Conservation (phyloP, 1,140 invertebrate genomes). For the Heliothis virescens region DNA sequence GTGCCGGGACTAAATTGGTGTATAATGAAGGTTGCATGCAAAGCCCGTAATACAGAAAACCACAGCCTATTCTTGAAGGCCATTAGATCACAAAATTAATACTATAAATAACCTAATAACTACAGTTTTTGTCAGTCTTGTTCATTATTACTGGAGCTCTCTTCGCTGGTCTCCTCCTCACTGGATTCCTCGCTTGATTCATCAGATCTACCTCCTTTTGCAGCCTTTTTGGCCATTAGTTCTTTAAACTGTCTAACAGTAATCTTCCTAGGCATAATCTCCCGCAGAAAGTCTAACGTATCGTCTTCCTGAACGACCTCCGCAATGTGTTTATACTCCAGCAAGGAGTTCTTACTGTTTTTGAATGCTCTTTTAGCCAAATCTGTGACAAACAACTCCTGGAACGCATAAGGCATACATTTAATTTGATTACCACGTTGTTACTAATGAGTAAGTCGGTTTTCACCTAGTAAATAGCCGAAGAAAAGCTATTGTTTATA, state of each 20-base stretch:
- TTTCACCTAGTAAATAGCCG: neutral
- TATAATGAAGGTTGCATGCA: no score
- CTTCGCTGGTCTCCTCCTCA: constrained; percentile 73
- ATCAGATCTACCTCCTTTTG: constrained; percentile 71
- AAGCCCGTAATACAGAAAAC: no score
- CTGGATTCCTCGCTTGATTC: constrained; percentile 75
- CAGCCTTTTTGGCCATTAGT: constrained; percentile 88
- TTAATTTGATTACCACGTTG: neutral
- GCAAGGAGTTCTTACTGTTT: constrained; percentile 71
- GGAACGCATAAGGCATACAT: constrained; percentile 53
- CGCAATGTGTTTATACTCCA: constrained; percentile 91
- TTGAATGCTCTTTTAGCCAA: constrained; percentile 88
- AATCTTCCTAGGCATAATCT: constrained; percentile 91
- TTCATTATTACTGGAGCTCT: constrained; percentile 68
- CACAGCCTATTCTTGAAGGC: no score
- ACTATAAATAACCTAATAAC: constrained; percentile 12
- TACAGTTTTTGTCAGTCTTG: constrained; percentile 60
- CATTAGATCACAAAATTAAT: neutral
- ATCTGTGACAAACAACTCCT: constrained; percentile 89
- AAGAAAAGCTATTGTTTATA: constrained; percentile 7
- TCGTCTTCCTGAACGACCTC: constrained; percentile 89
- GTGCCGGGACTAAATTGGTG: no score
- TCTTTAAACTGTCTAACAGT: constrained; percentile 89
- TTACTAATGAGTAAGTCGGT: neutral
- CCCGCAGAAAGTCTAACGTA: constrained; percentile 89